Evolutionary conservation across 1,140 invertebrate species (phyloP), one percentile per base, ranked within the genome.

Genomic region (Trichoplusia ni): DNA sequence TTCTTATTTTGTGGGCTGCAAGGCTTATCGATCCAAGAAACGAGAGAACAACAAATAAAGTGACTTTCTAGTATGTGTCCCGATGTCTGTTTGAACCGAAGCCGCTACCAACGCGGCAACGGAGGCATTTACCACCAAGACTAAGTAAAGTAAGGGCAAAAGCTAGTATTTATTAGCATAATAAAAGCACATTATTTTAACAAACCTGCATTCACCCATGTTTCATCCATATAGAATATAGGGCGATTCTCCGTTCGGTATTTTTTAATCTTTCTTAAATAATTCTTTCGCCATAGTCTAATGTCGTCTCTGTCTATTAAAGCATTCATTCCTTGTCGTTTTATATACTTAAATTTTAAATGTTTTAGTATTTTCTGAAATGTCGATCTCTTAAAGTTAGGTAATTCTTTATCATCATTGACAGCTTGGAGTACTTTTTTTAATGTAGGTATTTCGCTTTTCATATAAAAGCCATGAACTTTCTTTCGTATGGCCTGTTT

Each of bases 391-490:
- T 35, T 35, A 46, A 69, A 53, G 56, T 69, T 69, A 27, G 61
- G 60, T 37, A 69, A 31, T 14, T 44, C 31, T 18, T 64, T 61
- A 33, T 69, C 67, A 33, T 49, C 38, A 59, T 69, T 69, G 18
- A 69, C 37, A 25, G 21, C 61, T 25, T 25, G 7, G 9, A 69
- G 56, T 46, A 64, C 56, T 46, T 69, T 69, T 46, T 64, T 60
- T 5, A 60, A 2, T 35, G 67, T 59, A 37, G 67, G 67, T 11
- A 59, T 16, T 33, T 69, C 67, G n/a, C 58, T 42, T 51, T 60
- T 69, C 9, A 63, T 21, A 40, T 14, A 61, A 31, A 61, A 56
- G 56, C 6, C 21, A 11, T 62, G 47, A 11, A 61, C 49, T 64
- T 33, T 69, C 59, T 54, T 40, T n/a, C 54, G 27, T 23, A 69